Base-by-base conservation (phyloP, 2,113 vertebrate genomes). In the Pelodiscus sinensis region DNA sequence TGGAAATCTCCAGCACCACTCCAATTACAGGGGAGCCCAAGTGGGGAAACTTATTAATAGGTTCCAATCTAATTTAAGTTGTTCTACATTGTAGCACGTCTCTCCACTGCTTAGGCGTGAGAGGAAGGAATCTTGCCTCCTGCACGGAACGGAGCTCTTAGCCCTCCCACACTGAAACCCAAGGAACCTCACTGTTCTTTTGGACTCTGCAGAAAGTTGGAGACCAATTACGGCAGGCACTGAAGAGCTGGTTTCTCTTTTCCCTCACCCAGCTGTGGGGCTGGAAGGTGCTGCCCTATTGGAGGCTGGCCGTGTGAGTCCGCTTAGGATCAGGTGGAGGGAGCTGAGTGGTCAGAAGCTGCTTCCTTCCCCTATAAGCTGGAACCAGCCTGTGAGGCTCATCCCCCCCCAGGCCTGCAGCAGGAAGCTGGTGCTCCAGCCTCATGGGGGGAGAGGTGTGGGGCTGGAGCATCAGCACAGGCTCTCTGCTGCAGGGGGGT, bases 41-140 rank as follows among this genome's bases (percentile, higher is more conserved):
- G 94, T 90, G 85, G 88, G 85, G 90, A 95, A 96, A 79, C 93
- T 95, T 95, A 92, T 95, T 96, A 97, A 95, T 95, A 95, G 95
- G 90, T 94, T 90, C 94, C 86, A 95, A 94, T 85, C 65, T 85
- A 96, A 96, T 96, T 95, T 95, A 87, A 90, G 44, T 3, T n/a
- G 81, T 50, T 75, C 38, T 38, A 12, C 56, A 54, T 71, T 52
- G 77, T 77, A 68, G 54, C 65, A 12, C 73, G 11, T 25, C 22
- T 75, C 65, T 8, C 4, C 25, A 25, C 8, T 11, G 50, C 73
- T 77, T 82, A 65, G 56, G 29, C n/a, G 65, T 81, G 21, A 77
- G 54, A 62, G 15, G 31, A 44, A 81, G 56, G 50, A 38, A 6
- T 60, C 13, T 22, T 38, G 22, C 58, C 65, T 87, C 85, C 79